phyloP scores from a whole-genome alignment of 53 echinoderm and acorn worm species.

The Patiria pectinifera region DNA sequence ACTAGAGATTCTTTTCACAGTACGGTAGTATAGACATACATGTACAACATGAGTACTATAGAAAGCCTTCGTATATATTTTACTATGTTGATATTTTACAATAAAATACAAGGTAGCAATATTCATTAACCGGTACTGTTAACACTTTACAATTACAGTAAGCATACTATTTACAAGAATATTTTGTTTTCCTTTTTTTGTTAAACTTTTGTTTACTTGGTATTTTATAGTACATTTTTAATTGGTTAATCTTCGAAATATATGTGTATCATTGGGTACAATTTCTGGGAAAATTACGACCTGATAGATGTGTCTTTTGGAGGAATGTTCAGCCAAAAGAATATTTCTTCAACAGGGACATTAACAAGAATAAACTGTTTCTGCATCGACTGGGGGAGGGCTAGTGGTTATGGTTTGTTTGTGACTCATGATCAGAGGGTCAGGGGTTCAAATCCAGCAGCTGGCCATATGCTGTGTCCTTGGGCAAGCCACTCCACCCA shows the following conservation, averaged over 20 bases:
- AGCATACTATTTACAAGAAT: background rate
- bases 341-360: too few relatives aligned
- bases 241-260: background rate
- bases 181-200: background rate
- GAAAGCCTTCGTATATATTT: background rate
- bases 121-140: background rate
- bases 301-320: too few relatives aligned
- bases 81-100: background rate
- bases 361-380: too few relatives aligned
- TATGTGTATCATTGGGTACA: background rate
- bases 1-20: background rate
- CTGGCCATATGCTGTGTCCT: too few relatives aligned
- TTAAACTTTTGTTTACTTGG: background rate
- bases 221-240: background rate
- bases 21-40: background rate
- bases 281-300: too few relatives aligned
- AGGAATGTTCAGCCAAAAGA: too few relatives aligned
- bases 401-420: too few relatives aligned
- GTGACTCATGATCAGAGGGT: too few relatives aligned
- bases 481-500: too few relatives aligned
- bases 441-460: too few relatives aligned
- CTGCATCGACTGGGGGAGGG: too few relatives aligned
- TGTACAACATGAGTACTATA: background rate
- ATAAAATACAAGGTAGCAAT: background rate
- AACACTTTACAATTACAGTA: background rate